Conservation (phyloP, 35 echinoderm and acorn worm genomes). For the Chiridota heheva region DNA sequence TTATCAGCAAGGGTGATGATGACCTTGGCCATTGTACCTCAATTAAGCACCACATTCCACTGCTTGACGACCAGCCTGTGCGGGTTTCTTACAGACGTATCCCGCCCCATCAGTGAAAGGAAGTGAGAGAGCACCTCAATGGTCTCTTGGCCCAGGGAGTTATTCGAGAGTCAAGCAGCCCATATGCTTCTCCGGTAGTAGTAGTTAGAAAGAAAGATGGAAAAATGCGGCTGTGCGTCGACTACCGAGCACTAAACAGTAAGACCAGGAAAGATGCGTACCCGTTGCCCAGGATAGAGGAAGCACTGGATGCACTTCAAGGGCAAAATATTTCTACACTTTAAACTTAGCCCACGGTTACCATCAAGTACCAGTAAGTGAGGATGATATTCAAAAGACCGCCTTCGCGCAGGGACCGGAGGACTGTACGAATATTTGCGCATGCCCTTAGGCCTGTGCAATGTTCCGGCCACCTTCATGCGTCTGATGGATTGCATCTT, state of each 20-base stretch:
- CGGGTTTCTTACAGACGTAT: conserved; percentile 35
- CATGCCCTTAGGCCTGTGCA: no score
- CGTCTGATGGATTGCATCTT: conserved; percentile 41
- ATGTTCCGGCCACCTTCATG: conserved; percentile 48
- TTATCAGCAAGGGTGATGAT: conserved; percentile 21
- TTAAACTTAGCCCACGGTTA: conserved; percentile 56
- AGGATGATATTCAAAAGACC: conserved; percentile 37
- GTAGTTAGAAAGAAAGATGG: conserved; percentile 59
- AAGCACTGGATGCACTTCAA: conserved; percentile 39
- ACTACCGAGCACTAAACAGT: conserved; percentile 40
- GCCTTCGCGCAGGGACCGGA: conserved; percentile 29
- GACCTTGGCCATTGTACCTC: not conserved
- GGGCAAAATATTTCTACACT: conserved; percentile 35
- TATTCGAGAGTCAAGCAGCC: conserved; percentile 42
- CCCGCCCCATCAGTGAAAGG: conserved; percentile 46
- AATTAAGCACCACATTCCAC: conserved; percentile 38
- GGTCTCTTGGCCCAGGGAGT: conserved; percentile 45
- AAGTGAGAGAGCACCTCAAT: conserved; percentile 44
- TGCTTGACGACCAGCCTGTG: conserved; percentile 43
- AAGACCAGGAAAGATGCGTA: not conserved
- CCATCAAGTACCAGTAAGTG: conserved; percentile 38
- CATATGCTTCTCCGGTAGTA: conserved; percentile 56
- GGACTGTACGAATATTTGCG: conserved; percentile 44
- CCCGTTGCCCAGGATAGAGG: conserved; percentile 19
- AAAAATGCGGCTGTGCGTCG: conserved; percentile 44